Evolutionary conservation across 2,888 invertebrate species (phyloP).

Genomic region (Minunthozetes semirufus): DNA sequence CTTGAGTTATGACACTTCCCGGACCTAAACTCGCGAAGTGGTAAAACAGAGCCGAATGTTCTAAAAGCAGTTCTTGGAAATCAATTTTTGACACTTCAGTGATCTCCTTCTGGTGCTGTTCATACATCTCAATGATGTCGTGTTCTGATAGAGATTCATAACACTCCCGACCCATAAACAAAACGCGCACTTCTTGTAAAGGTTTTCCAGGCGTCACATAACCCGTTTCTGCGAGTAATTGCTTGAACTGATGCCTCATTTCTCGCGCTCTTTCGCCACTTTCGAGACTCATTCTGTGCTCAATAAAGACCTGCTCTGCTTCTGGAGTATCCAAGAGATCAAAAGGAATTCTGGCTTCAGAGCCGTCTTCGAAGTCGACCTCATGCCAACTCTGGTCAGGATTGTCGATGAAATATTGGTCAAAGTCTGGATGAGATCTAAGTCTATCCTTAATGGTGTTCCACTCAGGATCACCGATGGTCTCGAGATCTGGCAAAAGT

Average conservation of each 20-base stretch:
- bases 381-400: conserved; percentile 72
- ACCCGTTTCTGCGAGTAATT: conserved; percentile 82
- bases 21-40: conserved; percentile 84
- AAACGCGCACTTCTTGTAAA: conserved; percentile 69
- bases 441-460: conserved; percentile 74
- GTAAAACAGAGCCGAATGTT: conserved; percentile 86
- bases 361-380: conserved; percentile 58
- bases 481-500: conserved; percentile 67
- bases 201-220: conserved; percentile 94
- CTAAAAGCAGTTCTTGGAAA: conserved; percentile 82
- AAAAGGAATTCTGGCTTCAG: conserved; percentile 76
- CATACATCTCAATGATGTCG: conserved; percentile 86
- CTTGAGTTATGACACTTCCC: conserved; percentile 79
- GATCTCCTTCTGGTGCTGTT: conserved; percentile 82
- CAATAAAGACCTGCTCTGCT: conserved; percentile 84
- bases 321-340: conserved; percentile 84
- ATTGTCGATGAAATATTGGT: conserved; percentile 81
- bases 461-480: conserved; percentile 71
- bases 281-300: conserved; percentile 80
- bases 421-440: conserved; percentile 84
- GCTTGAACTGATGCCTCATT: conserved; percentile 89
- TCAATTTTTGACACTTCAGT: conserved; percentile 82
- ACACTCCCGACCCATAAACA: conserved; percentile 89
- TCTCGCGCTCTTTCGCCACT: conserved; percentile 85
- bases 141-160: conserved; percentile 83